Base-by-base conservation (phyloP, 2,797 vertebrate genomes). In the Linurgus olivaceus region DNA sequence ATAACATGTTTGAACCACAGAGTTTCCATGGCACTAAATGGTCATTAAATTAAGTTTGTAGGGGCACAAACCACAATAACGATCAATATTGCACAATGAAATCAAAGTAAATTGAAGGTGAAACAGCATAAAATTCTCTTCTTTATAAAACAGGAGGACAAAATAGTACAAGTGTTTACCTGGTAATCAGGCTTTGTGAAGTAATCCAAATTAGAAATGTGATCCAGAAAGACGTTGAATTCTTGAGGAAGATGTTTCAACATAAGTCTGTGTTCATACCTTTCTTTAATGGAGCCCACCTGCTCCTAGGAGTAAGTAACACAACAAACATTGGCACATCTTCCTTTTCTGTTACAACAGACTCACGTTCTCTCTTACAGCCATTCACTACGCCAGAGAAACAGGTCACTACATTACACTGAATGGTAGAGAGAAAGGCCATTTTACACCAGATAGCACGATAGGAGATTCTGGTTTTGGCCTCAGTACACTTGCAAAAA, bases 121-220 rank as follows among this genome's bases (percentile, higher is more conserved):
- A 83, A 94, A 52, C 14, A 45, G 17, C 38, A 80, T 16, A 45
- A 77, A 67, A 72, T 45, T 87, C 6, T 54, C 29, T 26, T 73
- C 61, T 47, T 83, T 70, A 82, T 61, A 78, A 92, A 81, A 68
- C 5, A 80, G 48, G 71, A 70, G 58, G 37, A 82, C 10, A 76
- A 67, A 93, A 62, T 1, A 82, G 44, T 42, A 37, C 80, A 96
- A 82, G 82, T n/a, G 17, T 81, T 97, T 98, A 99, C 99, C 99
- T 99, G 98, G 95, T 99, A 99, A 97, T 99, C 99, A 10, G 99
- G 99, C 96, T 99, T 99, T n/a, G 99, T 99, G 97, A 99, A 99
- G 97, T 99, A 99, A 98, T 99, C 99, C 89, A 99, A 98, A 96
- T 91, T 98, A 93, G 98, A 98, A 92, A 99, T 98, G 95, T 99